phyloP scores from a whole-genome alignment of 2,113 vertebrate genomes.

The Ophthalmolycus amberensis region DNA sequence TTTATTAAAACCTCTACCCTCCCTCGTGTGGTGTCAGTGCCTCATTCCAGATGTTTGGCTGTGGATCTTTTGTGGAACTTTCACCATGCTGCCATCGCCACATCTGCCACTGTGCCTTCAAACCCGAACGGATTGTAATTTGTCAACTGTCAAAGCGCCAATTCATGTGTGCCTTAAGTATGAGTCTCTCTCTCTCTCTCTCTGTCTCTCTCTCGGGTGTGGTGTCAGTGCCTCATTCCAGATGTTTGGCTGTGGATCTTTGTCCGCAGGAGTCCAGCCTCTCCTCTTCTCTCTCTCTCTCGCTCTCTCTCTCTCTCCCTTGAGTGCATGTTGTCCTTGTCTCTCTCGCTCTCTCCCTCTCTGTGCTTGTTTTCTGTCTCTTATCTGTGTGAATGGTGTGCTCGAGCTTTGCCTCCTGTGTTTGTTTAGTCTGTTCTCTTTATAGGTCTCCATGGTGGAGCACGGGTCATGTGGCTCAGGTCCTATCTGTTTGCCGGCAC shows the following conservation, averaged over 20 bases:
- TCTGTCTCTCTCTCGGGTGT: too few species aligned
- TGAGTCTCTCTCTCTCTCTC: not conserved
- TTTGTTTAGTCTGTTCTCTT: not conserved
- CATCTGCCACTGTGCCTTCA: too few species aligned
- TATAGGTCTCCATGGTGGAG: not conserved
- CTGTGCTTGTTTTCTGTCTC: not conserved
- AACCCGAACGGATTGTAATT: too few species aligned
- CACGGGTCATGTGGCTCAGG: not conserved
- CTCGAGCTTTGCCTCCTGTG: not conserved
- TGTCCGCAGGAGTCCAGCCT: not conserved
- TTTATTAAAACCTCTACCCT: not conserved
- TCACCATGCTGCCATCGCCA: too few species aligned
- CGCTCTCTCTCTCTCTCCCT: not conserved
- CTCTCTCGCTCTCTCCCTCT: not conserved
- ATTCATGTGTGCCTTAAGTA: too few species aligned
- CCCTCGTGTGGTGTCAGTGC: too few species aligned
- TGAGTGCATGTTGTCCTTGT: not conserved
- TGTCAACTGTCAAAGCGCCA: too few species aligned
- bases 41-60: too few species aligned
- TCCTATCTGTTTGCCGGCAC: not conserved
- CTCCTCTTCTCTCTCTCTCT: not conserved
- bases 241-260: not conserved
- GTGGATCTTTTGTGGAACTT: too few species aligned
- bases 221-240: not conserved
- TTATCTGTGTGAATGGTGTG: not conserved